phyloP scores from a whole-genome alignment of 2,888 invertebrate genomes.

The Synanthedon myopaeformis region DNA sequence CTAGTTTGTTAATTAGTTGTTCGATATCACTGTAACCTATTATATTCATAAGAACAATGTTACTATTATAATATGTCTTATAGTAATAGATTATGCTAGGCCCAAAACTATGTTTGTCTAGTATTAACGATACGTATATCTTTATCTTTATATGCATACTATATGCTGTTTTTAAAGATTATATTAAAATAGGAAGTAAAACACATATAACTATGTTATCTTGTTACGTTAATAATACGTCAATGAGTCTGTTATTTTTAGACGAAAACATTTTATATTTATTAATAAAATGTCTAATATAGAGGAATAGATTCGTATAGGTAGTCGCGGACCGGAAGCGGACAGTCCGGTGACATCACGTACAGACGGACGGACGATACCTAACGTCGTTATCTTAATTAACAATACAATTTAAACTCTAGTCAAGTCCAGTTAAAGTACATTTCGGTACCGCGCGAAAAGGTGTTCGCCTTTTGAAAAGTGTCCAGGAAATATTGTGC shows the following conservation, averaged over 20 bases:
- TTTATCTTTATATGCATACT: no score
- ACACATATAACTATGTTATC: not conserved
- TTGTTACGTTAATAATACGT: not conserved
- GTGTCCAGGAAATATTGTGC: not conserved
- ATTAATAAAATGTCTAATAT: not conserved
- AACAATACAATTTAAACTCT: not conserved
- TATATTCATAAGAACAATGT: no score
- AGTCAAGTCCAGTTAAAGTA: not conserved
- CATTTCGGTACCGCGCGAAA: not conserved
- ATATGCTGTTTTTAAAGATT: no score
- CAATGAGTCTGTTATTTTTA: not conserved
- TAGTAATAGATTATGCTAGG: no score
- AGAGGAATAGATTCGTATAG: conserved; percentile 4
- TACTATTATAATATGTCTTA: no score
- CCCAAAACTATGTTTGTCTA: no score
- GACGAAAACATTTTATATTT: not conserved
- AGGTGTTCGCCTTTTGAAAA: not conserved
- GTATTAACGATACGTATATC: no score
- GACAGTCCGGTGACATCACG: conserved; percentile 26
- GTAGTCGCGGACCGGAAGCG: conserved; percentile 22
- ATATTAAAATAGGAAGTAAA: no score
- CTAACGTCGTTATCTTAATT: not conserved
- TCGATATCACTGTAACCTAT: no score
- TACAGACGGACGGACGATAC: not conserved
- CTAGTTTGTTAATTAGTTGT: no score